Evolutionary conservation across 2,888 invertebrate genomes (phyloP).

Genomic region (Thymelicus sylvestris): DNA sequence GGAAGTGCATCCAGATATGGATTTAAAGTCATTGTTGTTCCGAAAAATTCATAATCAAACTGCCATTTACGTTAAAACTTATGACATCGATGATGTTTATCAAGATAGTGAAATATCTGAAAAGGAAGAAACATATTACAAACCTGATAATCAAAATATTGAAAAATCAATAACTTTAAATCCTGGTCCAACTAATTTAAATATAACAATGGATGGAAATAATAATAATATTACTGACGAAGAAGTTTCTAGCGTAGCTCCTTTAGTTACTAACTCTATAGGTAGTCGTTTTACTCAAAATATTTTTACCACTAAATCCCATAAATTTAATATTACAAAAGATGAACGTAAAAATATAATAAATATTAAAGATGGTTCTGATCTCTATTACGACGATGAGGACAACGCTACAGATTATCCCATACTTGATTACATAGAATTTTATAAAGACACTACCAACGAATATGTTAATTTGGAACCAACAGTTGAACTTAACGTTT

Average conservation of each 20-base stretch:
- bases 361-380: slow-evolving; percentile 44
- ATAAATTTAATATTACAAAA: slow-evolving; percentile 35
- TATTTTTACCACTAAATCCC: slow-evolving; percentile 4
- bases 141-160: neutral
- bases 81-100: slow-evolving; percentile 50
- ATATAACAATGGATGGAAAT: neutral
- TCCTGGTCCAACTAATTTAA: slow-evolving; percentile 29
- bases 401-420: slow-evolving; percentile 71
- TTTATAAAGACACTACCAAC: slow-evolving; percentile 73
- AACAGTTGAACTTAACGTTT: slow-evolving; percentile 45
- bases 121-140: slow-evolving; percentile 43
- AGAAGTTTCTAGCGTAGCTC: neutral
- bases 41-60: slow-evolving; percentile 55
- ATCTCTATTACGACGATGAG: slow-evolving; percentile 52
- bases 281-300: neutral
- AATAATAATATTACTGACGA: neutral
- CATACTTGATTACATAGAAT: slow-evolving; percentile 67
- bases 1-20: slow-evolving; percentile 46
- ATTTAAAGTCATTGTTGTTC: slow-evolving; percentile 43
- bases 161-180: slow-evolving; percentile 17
- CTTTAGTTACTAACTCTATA: neutral
- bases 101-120: slow-evolving; percentile 43
- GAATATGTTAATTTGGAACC: slow-evolving; percentile 56
- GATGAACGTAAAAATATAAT: slow-evolving; percentile 54
- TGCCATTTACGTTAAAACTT: slow-evolving; percentile 58